Percentiles rank a stretch among this genome's conserved stretches.
Conservation (phyloP, 2,888 invertebrate genomes). For the Andrena chrysosceles region DNA sequence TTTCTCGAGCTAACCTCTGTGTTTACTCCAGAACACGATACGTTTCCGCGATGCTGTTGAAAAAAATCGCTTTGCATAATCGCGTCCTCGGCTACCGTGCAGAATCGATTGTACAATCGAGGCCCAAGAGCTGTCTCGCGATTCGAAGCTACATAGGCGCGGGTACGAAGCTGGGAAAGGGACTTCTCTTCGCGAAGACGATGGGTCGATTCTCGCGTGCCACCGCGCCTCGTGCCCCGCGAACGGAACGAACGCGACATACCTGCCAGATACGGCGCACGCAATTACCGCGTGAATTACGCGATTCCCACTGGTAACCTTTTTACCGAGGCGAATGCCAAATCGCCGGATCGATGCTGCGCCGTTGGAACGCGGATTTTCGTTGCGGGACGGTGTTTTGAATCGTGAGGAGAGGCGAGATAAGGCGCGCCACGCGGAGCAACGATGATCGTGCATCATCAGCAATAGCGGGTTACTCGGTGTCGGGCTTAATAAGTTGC, state of each 20-base stretch:
- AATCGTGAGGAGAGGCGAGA: conserved; percentile 1
- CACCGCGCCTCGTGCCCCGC: conserved; percentile 20
- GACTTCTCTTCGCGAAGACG: background rate
- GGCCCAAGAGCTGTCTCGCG: background rate
- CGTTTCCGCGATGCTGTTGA: background rate
- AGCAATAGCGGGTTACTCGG: conserved; percentile 9
- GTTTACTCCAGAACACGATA: conserved; percentile 19
- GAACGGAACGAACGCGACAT: conserved; percentile 25
- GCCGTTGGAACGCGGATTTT: background rate
- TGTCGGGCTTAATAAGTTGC: conserved; percentile 52
- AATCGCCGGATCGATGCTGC: conserved; percentile 2
- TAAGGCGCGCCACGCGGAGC: conserved; percentile 5
- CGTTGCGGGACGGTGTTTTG: background rate
- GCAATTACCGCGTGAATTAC: conserved; percentile 36
- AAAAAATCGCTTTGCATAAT: conserved; percentile 41
- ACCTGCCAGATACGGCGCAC: conserved; percentile 45
- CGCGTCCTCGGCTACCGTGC: conserved; percentile 16
- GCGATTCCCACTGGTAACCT: conserved; percentile 32
- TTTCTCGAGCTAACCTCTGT: background rate
- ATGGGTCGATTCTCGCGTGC: conserved; percentile 14
- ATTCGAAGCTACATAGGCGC: background rate
- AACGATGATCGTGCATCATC: conserved; percentile 36
- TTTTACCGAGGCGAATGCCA: conserved; percentile 21
- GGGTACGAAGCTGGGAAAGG: background rate
- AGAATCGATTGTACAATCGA: conserved; percentile 32